Base-by-base conservation (phyloP, 2,888 invertebrate species). In the Homarus gammarus region DNA sequence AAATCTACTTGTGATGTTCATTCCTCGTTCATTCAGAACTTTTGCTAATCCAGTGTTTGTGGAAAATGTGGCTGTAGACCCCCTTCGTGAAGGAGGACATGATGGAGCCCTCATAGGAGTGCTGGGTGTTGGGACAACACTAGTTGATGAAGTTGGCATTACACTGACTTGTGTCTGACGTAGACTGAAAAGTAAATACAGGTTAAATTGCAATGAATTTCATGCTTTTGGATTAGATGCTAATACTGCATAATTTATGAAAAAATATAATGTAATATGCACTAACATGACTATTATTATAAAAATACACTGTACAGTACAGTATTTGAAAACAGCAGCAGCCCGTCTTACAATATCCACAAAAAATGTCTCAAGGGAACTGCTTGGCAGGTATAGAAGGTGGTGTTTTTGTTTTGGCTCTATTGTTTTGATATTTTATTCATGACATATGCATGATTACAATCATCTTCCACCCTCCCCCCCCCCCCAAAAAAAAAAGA, bases 41-140 rank as follows among this genome's bases (percentile, higher is more conserved):
- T 96, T 96, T 27, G 97, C 96, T 56, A 97, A 94, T 0, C 97
- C 96, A 18, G 95, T 94, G 0, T 96, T 96, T n/a, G 96, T 96
- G 22, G 96, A 96, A 93, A 96, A 97, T 2, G 97, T 97, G 87
- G 96, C 96, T 92, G 97, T 96, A 1, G 97, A 96, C 94, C 61
- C 94, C 64, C 85, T 95, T 95, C 61, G 89, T 51, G 87, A 90
- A 27, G 83, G 79, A 15, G 85, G 92, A n/a, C 78, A 73, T 1
- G 90, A 91, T 22, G 88, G 89, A 81, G 93, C 93, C 49, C 93
- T 93, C 18, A 95, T 95, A 56, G 94, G 94, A 0, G 94, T 93
- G 15, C 94, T 92, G 2, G 94, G 94, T 0, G 94, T 94, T 33
- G 93, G 51, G 18, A 75, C 22, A 73, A 56, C 64, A 75, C 33